Conservation (phyloP, 2,888 invertebrate species). For the Chaitophorus viminalis region DNA sequence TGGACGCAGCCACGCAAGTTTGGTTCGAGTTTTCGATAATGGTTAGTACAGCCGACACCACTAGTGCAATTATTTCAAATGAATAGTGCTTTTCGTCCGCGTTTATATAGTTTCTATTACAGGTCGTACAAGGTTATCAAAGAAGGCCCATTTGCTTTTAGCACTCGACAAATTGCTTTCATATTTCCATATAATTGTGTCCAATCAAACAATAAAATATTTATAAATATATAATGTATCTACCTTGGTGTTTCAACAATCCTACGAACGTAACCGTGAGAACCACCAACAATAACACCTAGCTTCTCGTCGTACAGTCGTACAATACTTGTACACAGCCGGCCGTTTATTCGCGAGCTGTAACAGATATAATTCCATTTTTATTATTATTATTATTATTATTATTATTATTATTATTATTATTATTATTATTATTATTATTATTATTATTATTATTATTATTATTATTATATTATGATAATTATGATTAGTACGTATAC, state of each 20-base stretch:
- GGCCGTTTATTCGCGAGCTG: too few relatives aligned
- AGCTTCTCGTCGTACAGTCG: neutral
- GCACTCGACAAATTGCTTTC: neutral
- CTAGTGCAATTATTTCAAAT: constrained; percentile 13
- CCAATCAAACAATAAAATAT: constrained; percentile 17
- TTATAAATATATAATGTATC: neutral
- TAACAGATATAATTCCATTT: too few relatives aligned
- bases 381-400: too few relatives aligned
- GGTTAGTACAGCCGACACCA: neutral
- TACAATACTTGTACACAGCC: too few relatives aligned
- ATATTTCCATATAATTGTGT: constrained; percentile 7
- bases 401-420: too few relatives aligned
- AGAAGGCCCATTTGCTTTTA: neutral
- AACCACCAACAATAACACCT: neutral
- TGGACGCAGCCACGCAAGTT: neutral
- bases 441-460: too few relatives aligned
- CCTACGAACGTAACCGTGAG: constrained; percentile 6
- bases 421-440: too few relatives aligned
- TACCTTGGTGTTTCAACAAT: neutral
- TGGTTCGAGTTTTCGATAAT: too few relatives aligned
- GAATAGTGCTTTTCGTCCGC: neutral
- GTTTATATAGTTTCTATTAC: neutral
- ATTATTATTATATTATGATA: too few relatives aligned
- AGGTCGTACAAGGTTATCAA: neutral
- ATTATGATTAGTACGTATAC: too few relatives aligned